Evolutionary conservation across 2,113 vertebrate species (phyloP), one percentile per base, ranked within the genome.

Genomic region (Otus sunia): DNA sequence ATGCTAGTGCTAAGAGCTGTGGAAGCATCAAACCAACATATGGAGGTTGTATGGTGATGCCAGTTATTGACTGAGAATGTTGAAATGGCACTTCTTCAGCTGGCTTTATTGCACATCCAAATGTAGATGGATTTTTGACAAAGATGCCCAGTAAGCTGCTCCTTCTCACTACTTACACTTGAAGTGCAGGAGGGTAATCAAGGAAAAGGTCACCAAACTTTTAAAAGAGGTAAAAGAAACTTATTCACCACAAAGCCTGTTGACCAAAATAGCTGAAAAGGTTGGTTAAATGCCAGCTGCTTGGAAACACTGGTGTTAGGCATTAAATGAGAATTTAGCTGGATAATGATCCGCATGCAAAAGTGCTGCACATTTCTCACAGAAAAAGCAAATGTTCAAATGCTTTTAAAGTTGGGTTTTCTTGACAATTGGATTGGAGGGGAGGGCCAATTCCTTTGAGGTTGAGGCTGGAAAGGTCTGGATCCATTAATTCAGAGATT

Each of bases 121-220:
- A 53, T 29, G n/a, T 5, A 62, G 87, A 69, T 32, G 27, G 45
- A 4, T 50, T 90, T 90, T 55, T 79, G 60, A 62, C 30, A 75
- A 82, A 66, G 63, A 39, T 4, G 2, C 59, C 25, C 25, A 22
- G 16, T n/a, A 87, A 69, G 32, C 55, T 71, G 43, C 49, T 79
- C 14, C 19, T 39, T 86, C 18, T 30, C 36, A 8, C 43, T 67
- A 9, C 43, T 88, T 34, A 41, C 0, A 2, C 49, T 86, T 72
- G 0, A 92, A 68, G 53, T 69, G 29, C 25, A 50, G 53, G 39
- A 76, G 21, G 34, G 41, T 73, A 67, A 83, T 92, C 58, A 93
- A 86, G 34, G 67, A 69, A 86, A 94, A 88, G 58, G 71, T 76
- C 78, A 86, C 45, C 41, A 86, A 93, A 90, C 60, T 84, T 90